phyloP scores from a whole-genome alignment of 1,140 invertebrate species.

The Mercenaria mercenaria region DNA sequence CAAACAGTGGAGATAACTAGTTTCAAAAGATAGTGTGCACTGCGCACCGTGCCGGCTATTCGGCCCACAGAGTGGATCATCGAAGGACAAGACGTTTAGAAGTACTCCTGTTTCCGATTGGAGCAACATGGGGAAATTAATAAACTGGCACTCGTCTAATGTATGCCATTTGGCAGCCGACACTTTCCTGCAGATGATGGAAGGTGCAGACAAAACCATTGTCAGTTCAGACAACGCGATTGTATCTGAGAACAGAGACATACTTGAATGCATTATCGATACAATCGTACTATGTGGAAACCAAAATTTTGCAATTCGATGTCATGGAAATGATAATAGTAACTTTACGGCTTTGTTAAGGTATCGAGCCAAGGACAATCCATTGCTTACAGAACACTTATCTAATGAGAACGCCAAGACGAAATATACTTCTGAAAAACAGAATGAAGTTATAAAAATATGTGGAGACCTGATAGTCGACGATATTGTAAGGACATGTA shows the following conservation, averaged over 20 bases:
- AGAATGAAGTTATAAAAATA: conserved; percentile 3
- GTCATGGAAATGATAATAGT: background rate
- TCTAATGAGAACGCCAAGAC: background rate
- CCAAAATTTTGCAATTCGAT: background rate
- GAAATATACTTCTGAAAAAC: background rate
- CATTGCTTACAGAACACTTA: background rate
- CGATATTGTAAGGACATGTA: background rate
- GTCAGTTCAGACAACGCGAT: background rate
- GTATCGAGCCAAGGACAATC: background rate
- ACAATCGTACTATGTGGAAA: background rate
- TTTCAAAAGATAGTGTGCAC: background rate
- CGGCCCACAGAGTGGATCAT: no score
- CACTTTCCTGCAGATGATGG: background rate
- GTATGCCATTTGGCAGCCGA: background rate
- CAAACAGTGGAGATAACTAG: background rate
- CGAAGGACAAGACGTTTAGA: background rate
- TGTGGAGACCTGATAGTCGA: background rate
- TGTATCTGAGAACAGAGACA: background rate
- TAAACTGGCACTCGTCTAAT: background rate
- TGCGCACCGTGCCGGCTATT: background rate
- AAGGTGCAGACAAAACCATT: background rate
- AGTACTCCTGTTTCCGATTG: background rate
- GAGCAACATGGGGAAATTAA: background rate
- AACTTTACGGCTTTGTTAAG: background rate
- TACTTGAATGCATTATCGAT: background rate